Conservation (phyloP, 2,797 vertebrate genomes). For the Sebastes reedi region DNA sequence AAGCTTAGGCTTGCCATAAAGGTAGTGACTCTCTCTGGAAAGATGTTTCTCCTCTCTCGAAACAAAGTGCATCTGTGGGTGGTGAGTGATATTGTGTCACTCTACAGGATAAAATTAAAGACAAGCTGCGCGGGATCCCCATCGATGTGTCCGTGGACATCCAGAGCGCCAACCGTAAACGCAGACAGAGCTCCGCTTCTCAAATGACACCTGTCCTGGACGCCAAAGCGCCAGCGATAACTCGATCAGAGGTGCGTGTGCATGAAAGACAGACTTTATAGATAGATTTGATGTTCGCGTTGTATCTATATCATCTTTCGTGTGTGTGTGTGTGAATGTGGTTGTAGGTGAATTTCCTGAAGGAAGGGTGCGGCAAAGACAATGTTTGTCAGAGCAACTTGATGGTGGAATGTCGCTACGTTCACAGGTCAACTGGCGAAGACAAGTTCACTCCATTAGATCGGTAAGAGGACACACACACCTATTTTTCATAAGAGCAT, state of each 20-base stretch:
- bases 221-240: constrained; percentile 71
- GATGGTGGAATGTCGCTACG: constrained; percentile 85
- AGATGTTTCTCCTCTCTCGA: background rate
- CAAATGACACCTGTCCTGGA: constrained; percentile 87
- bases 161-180: constrained; percentile 70
- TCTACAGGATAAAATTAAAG: constrained; percentile 90
- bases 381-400: constrained; percentile 92
- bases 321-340: background rate
- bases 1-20: constrained; percentile 77
- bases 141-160: constrained; percentile 88
- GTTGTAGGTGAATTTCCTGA: constrained; percentile 89
- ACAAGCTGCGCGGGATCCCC: constrained; percentile 91
- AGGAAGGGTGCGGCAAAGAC: constrained; percentile 91
- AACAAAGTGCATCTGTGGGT: background rate
- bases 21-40: constrained; percentile 72
- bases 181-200: constrained; percentile 76
- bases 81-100: background rate
- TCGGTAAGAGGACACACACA: constrained; percentile 78
- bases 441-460: constrained; percentile 82
- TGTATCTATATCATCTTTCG: background rate
- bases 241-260: constrained; percentile 78
- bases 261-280: background rate
- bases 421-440: constrained; percentile 75
- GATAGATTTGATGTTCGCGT: background rate
- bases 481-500: background rate